Conservation (phyloP, 2,113 vertebrate genomes). For the Elephantulus edwardii region DNA sequence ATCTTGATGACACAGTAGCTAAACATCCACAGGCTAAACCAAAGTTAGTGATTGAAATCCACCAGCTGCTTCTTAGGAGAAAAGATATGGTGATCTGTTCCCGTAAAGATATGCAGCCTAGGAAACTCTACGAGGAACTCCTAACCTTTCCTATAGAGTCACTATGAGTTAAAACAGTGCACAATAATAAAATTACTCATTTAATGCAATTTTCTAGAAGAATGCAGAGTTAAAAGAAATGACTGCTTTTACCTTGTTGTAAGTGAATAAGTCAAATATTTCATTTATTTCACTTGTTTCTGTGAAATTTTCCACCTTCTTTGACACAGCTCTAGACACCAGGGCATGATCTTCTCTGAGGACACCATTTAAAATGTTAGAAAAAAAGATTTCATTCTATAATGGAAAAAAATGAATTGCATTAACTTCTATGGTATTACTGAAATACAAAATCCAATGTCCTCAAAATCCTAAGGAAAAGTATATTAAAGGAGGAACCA, state of each 20-base stretch:
- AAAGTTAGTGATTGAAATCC: not conserved
- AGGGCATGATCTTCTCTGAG: constrained; percentile 74
- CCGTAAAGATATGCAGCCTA: not conserved
- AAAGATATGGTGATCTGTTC: not conserved
- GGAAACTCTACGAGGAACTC: not conserved
- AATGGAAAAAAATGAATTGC: constrained; percentile 71
- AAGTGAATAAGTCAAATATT: constrained; percentile 83
- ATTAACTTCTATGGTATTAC: constrained; percentile 8
- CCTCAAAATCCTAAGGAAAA: constrained; percentile 6
- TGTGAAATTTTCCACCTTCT: constrained; percentile 77
- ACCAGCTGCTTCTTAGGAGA: not conserved
- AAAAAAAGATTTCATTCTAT: constrained; percentile 82
- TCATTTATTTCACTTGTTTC: constrained; percentile 71
- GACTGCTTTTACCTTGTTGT: constrained; percentile 83
- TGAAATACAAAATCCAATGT: constrained; percentile 11
- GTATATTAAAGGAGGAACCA: not conserved
- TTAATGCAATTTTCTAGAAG: not conserved
- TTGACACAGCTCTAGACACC: constrained; percentile 78
- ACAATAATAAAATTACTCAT: not conserved
- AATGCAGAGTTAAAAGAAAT: not conserved
- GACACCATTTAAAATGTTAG: constrained; percentile 58
- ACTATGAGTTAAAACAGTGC: not conserved
- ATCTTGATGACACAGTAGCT: not conserved
- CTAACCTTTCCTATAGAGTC: not conserved
- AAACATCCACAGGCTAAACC: not conserved